Percentiles rank a stretch among this genome's conserved stretches.
These are phyloP conservation scores for Drosophila kuntzei DNA, from an alignment of 2,888 invertebrate species.

Conservation along the genomic window DNA sequence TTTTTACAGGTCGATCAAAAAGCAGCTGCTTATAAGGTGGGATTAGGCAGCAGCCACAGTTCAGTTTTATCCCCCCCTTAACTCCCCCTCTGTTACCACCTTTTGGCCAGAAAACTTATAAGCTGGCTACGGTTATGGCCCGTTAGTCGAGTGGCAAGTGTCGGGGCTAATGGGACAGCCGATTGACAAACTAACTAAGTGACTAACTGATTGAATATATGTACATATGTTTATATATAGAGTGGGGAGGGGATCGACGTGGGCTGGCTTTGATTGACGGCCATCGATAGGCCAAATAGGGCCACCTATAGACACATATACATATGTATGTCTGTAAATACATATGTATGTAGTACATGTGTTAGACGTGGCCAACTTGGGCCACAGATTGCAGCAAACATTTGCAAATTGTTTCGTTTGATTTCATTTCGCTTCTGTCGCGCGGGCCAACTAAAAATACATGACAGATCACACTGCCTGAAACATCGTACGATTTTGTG, in stretches of 20 bases:
- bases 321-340: no score
- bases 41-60: slow-evolving; percentile 55
- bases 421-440: slow-evolving; percentile 63
- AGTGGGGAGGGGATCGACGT: slow-evolving; percentile 17
- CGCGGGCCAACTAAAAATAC: slow-evolving; percentile 69
- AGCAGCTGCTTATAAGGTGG: slow-evolving; percentile 66
- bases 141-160: slow-evolving; percentile 62
- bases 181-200: slow-evolving; percentile 71
- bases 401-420: slow-evolving; percentile 66
- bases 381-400: slow-evolving; percentile 59
- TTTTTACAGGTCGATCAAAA: slow-evolving; percentile 56
- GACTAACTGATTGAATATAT: slow-evolving; percentile 46
- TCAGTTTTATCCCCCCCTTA: slow-evolving; percentile 12
- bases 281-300: slow-evolving; percentile 68
- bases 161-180: slow-evolving; percentile 73
- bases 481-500: slow-evolving; percentile 79
- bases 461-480: slow-evolving; percentile 63
- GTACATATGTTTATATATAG: no score
- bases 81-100: neutral
- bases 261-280: slow-evolving; percentile 61
- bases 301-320: slow-evolving; percentile 22
- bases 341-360: slow-evolving; percentile 5
- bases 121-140: slow-evolving; percentile 48
- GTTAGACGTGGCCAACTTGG: slow-evolving; percentile 37
- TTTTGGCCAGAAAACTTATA: slow-evolving; percentile 1